These are phyloP conservation scores for Tenthredo notha DNA, from an alignment of 2,888 invertebrate genomes.

Conservation along the genomic window DNA sequence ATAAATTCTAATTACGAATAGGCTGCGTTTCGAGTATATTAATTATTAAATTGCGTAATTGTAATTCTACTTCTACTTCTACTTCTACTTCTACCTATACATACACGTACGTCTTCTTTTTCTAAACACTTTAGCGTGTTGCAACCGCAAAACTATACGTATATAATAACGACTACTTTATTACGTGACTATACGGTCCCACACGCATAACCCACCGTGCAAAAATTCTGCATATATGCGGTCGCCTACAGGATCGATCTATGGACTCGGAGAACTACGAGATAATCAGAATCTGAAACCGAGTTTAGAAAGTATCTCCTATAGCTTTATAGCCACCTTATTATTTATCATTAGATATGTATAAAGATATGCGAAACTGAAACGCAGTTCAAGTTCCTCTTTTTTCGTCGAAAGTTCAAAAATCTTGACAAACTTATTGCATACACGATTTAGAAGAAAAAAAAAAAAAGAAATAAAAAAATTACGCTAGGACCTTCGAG, in stretches of 20 bases:
- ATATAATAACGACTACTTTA: slow-evolving; percentile 35
- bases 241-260: slow-evolving; percentile 56
- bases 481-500: neutral
- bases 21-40: neutral
- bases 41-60: neutral
- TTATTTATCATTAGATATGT: neutral
- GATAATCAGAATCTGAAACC: neutral
- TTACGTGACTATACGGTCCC: slow-evolving; percentile 31
- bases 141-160: neutral
- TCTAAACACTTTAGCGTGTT: slow-evolving; percentile 36
- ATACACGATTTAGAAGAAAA: neutral
- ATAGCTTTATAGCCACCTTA: neutral
- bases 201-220: neutral
- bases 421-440: neutral
- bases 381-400: neutral
- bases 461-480: neutral
- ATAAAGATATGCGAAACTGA: neutral
- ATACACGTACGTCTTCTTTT: neutral
- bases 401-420: neutral
- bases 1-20: neutral
- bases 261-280: slow-evolving; percentile 46
- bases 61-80: neutral
- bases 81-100: no score
- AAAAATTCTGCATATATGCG: slow-evolving; percentile 58
- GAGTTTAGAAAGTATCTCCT: slow-evolving; percentile 24